phyloP scores from a whole-genome alignment of 30 jellyfish, hydroid and myxozoan genomes.

The Rhopilema esculentum region DNA sequence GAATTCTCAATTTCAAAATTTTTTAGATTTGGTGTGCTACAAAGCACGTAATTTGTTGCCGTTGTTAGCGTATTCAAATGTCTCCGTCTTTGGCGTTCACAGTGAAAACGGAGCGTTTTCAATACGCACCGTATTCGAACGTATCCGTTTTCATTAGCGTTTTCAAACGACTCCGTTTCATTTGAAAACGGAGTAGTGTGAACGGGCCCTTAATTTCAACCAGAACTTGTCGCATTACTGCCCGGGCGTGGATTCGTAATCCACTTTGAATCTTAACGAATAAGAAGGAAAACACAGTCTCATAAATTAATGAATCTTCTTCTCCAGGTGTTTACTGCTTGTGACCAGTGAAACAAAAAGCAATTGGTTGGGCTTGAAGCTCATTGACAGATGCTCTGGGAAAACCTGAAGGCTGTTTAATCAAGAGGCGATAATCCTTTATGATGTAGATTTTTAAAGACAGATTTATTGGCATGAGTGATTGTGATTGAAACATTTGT shows the following conservation, averaged over 20 bases:
- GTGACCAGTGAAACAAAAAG: background rate
- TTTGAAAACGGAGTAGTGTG: too few species aligned
- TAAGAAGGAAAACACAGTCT: background rate
- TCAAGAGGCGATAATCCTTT: background rate
- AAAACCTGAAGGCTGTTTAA: background rate
- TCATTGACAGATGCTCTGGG: background rate
- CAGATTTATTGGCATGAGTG: background rate
- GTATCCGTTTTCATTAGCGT: too few species aligned
- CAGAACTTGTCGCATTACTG: background rate
- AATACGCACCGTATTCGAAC: too few species aligned
- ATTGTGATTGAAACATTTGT: background rate
- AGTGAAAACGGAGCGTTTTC: too few species aligned
- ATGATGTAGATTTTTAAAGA: background rate
- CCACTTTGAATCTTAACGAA: background rate
- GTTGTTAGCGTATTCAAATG: too few species aligned
- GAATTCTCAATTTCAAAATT: too few species aligned
- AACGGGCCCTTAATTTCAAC: too few species aligned
- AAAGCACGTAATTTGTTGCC: too few species aligned
- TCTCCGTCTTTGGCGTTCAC: too few species aligned
- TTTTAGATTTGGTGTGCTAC: too few species aligned
- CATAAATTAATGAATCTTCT: background rate
- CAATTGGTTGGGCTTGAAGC: constrained; percentile 6
- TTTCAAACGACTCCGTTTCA: too few species aligned
- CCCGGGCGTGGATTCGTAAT: background rate
- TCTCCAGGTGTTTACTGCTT: constrained; percentile 14